These are phyloP conservation scores for Rhodeus uyekii DNA, from an alignment of 2,797 vertebrate genomes.

Conservation along the genomic window DNA sequence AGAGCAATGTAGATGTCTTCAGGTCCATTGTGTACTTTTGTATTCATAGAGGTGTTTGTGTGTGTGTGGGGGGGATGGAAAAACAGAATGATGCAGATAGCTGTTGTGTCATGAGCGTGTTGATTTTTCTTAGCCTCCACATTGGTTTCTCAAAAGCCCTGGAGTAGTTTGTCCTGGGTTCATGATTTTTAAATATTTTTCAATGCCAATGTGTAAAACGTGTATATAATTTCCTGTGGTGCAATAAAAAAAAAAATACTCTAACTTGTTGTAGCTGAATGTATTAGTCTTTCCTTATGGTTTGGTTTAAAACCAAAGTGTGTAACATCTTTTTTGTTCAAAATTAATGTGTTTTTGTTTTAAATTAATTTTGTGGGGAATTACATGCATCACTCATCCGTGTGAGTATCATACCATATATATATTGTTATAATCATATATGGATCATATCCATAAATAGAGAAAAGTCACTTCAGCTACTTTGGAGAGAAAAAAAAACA, in stretches of 20 bases:
- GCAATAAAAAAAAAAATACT: background rate
- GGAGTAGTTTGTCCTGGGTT: background rate
- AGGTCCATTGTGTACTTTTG: constrained; percentile 6
- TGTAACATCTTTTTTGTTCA: no score
- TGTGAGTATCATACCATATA: no score
- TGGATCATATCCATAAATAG: no score
- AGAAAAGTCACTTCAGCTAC: no score
- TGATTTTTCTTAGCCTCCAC: constrained; percentile 16
- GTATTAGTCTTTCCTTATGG: background rate
- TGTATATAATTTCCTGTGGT: no score
- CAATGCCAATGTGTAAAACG: background rate
- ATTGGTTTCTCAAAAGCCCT: constrained; percentile 29
- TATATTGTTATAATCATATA: no score
- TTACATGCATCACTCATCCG: no score
- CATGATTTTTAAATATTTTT: constrained; percentile 7
- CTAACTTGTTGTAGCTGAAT: background rate
- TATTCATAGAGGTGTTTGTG: constrained; percentile 16
- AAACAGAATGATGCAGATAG: constrained; percentile 12
- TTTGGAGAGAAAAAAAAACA: no score
- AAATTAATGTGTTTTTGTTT: no score
- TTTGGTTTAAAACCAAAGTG: background rate
- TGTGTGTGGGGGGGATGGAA: constrained; percentile 8
- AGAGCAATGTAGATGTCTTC: background rate
- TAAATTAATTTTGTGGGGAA: no score
- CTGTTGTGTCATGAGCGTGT: background rate